These are phyloP conservation scores for Bembecia ichneumoniformis DNA, from an alignment of 2,888 invertebrate genomes.

Conservation along the genomic window DNA sequence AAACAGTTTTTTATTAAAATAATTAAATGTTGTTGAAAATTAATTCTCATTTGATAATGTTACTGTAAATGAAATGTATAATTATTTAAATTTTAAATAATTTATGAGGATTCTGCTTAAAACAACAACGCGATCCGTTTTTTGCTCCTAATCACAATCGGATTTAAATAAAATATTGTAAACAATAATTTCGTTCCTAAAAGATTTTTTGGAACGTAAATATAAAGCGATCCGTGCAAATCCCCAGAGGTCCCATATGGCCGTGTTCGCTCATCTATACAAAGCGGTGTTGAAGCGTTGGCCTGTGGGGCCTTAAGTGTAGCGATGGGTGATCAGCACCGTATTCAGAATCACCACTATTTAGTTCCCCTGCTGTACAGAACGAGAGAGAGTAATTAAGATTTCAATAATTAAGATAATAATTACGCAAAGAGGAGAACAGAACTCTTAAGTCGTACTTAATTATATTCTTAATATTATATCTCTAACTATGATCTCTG, in stretches of 20 bases:
- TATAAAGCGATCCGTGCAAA: background rate
- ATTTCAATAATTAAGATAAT: no score
- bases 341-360: no score
- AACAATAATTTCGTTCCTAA: background rate
- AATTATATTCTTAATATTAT: no score
- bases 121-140: no score
- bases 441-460: no score
- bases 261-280: background rate
- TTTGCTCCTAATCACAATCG: background rate
- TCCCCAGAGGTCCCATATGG: background rate
- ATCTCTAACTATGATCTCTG: no score
- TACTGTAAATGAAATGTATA: constrained; percentile 4
- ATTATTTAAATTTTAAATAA: background rate
- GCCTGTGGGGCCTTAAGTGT: background rate
- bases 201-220: background rate
- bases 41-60: constrained; percentile 8
- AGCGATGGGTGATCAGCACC: background rate
- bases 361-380: no score
- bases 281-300: background rate
- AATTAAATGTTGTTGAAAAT: no score
- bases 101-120: no score
- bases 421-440: no score
- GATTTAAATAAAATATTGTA: background rate
- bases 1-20: no score
- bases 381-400: no score